Percentiles rank a stretch among this genome's conserved stretches.
These are phyloP conservation scores for Aldrovandia affinis DNA, from an alignment of 2,797 vertebrate species.

Conservation along the genomic window DNA sequence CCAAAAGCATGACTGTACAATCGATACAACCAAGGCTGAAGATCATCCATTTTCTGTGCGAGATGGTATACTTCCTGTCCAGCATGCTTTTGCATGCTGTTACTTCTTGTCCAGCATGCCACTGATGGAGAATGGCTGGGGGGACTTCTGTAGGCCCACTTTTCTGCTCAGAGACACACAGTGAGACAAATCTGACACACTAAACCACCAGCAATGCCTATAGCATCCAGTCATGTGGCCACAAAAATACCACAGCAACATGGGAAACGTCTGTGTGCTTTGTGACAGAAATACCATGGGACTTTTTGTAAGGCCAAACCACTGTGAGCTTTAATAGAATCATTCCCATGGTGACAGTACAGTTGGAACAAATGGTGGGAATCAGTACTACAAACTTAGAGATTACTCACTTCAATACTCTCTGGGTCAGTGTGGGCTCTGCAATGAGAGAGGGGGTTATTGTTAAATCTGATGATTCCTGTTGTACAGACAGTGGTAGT, in stretches of 20 bases:
- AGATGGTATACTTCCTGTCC: conserved; percentile 34
- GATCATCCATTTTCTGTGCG: neutral
- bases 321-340: neutral
- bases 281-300: neutral
- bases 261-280: neutral
- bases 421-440: conserved; percentile 39
- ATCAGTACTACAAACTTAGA: neutral
- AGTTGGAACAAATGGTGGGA: neutral
- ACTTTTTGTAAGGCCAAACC: neutral
- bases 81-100: conserved; percentile 11
- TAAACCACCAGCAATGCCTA: neutral
- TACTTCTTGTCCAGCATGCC: conserved; percentile 43
- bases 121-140: conserved; percentile 39
- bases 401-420: conserved; percentile 40
- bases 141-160: conserved; percentile 32
- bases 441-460: conserved; percentile 10
- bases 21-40: neutral
- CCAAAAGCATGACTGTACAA: neutral
- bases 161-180: conserved; percentile 33
- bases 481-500: neutral
- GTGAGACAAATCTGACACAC: neutral
- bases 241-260: neutral
- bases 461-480: neutral
- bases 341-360: neutral
- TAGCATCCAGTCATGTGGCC: neutral